phyloP scores from a whole-genome alignment of 2,797 vertebrate genomes.

The Pelochelys cantorii region DNA sequence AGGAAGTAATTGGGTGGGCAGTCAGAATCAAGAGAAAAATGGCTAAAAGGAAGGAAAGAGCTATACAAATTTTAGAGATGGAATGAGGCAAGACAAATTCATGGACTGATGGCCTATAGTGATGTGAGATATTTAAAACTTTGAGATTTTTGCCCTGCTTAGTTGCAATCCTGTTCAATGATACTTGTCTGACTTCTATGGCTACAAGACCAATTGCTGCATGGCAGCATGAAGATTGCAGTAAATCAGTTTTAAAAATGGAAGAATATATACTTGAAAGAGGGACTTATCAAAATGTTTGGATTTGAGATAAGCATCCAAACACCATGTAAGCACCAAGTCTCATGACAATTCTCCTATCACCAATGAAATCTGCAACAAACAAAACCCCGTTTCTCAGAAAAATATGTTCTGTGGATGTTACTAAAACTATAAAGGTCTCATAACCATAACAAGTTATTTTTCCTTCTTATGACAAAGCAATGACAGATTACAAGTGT shows the following conservation, averaged over 20 bases:
- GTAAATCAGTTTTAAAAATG: neutral
- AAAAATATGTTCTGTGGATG: neutral
- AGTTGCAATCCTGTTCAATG: slow-evolving; percentile 37
- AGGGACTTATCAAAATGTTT: neutral
- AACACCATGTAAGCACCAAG: neutral
- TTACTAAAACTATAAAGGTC: neutral
- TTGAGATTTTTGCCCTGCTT: slow-evolving; percentile 38
- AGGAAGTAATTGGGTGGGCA: too few species aligned
- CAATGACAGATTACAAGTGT: neutral
- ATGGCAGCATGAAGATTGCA: slow-evolving; percentile 9
- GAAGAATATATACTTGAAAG: neutral
- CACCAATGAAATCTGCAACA: neutral
- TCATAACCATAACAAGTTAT: rapidly evolving
- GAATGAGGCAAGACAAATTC: slow-evolving; percentile 32
- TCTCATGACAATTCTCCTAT: neutral
- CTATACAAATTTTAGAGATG: neutral
- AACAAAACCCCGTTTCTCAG: neutral
- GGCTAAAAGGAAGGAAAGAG: too few species aligned
- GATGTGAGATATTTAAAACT: slow-evolving; percentile 10
- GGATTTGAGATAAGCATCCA: neutral
- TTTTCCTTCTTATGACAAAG: neutral
- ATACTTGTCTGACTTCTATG: slow-evolving; percentile 48
- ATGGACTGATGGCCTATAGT: neutral
- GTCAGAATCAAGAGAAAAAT: too few species aligned
- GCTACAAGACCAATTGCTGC: neutral